phyloP scores from a whole-genome alignment of 2,888 invertebrate species.

The Molorchus minor region DNA sequence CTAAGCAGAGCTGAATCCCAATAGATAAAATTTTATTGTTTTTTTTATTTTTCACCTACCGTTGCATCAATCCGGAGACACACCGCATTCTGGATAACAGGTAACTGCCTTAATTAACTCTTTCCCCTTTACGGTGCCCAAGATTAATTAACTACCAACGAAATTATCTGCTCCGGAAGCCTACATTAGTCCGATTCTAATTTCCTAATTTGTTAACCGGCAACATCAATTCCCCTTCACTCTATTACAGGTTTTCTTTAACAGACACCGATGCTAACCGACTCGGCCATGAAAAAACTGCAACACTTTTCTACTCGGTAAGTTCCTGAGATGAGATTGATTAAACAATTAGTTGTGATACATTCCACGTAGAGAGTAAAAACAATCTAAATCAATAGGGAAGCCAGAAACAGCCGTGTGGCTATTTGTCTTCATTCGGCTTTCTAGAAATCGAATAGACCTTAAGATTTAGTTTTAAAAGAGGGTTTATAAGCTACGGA shows the following conservation, averaged over 20 bases:
- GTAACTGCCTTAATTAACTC: too few species aligned
- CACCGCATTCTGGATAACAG: too few species aligned
- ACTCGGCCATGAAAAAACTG: constrained; percentile 2
- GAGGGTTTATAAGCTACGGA: too few species aligned
- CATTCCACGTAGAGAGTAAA: constrained; percentile 30
- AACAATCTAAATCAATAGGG: constrained; percentile 34
- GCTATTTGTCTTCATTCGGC: constrained; percentile 35
- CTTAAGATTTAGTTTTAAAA: too few species aligned
- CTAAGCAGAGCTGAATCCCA: too few species aligned
- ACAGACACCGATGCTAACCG: constrained; percentile 9
- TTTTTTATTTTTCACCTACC: too few species aligned
- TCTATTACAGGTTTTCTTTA: constrained; percentile 2
- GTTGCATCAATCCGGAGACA: too few species aligned
- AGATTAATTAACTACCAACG: not conserved
- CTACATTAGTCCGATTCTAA: not conserved
- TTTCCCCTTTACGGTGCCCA: too few species aligned
- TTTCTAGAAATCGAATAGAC: constrained; percentile 32
- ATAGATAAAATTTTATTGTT: too few species aligned
- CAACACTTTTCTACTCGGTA: constrained; percentile 1
- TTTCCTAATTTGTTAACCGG: not conserved
- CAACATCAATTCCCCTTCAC: not conserved
- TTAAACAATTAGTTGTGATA: constrained; percentile 34
- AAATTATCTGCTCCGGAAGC: not conserved
- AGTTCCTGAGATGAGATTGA: constrained; percentile 12
- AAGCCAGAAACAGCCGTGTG: constrained; percentile 20